These are phyloP conservation scores for Chouioia cunea DNA, from an alignment of 2,888 invertebrate species.

Conservation along the genomic window DNA sequence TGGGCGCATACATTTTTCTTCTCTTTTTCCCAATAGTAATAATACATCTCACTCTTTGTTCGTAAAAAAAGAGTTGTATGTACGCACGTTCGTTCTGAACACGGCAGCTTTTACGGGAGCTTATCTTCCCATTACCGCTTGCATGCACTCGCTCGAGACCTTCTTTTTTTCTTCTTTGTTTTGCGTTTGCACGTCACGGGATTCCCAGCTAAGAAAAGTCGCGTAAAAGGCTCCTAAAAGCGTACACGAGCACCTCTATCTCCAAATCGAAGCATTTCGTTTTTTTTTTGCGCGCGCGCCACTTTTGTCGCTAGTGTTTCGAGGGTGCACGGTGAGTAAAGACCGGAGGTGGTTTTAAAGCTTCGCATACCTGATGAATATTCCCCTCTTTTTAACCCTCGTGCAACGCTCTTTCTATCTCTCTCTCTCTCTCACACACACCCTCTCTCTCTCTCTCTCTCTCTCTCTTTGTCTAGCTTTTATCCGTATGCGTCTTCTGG, in stretches of 20 bases:
- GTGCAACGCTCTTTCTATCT: neutral
- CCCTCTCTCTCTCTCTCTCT: neutral
- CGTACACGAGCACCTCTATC: neutral
- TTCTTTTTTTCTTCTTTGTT: slow-evolving; percentile 1
- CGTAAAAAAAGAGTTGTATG: too few species aligned
- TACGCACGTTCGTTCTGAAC: too few species aligned
- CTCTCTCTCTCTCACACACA: slow-evolving; percentile 2
- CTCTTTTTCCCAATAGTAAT: too few species aligned
- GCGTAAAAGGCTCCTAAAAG: slow-evolving; percentile 30
- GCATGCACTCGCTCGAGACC: neutral
- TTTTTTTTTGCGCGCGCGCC: neutral
- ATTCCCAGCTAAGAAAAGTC: neutral
- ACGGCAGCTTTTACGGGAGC: too few species aligned
- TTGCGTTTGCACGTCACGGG: slow-evolving; percentile 1
- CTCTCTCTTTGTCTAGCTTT: slow-evolving; percentile 8
- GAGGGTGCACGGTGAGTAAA: slow-evolving; percentile 19
- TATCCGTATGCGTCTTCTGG: slow-evolving; percentile 9
- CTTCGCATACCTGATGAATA: slow-evolving; percentile 41
- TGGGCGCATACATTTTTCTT: too few species aligned
- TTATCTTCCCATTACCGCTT: slow-evolving; percentile 12
- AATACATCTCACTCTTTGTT: too few species aligned
- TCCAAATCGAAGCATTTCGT: slow-evolving; percentile 10
- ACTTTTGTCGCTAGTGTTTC: slow-evolving; percentile 12
- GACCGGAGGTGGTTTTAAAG: slow-evolving; percentile 42
- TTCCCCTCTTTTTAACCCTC: slow-evolving; percentile 19